These are phyloP conservation scores for Saxidomus purpurata DNA, from an alignment of 1,140 invertebrate species.

Conservation along the genomic window DNA sequence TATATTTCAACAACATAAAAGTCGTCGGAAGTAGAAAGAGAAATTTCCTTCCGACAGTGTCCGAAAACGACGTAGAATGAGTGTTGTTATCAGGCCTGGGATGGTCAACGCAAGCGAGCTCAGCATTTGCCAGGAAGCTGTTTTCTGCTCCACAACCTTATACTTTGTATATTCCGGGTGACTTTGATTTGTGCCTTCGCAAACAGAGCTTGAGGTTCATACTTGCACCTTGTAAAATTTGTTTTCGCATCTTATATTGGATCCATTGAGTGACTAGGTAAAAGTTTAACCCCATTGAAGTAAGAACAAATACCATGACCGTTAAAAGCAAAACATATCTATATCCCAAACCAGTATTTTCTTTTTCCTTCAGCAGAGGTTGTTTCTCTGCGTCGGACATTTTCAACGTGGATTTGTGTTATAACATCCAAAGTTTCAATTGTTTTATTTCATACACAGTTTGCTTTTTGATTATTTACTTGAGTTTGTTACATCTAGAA, in stretches of 20 bases:
- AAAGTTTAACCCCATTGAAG: neutral
- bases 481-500: no score
- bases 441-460: no score
- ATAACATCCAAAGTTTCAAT: no score
- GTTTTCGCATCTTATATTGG: neutral
- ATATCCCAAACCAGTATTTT: neutral
- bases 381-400: neutral
- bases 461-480: no score
- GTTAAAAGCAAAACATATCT: neutral
- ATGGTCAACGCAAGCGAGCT: neutral
- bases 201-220: neutral
- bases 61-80: conserved; percentile 20
- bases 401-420: no score
- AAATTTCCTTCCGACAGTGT: conserved; percentile 34
- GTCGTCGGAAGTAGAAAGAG: neutral
- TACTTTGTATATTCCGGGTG: conserved; percentile 1
- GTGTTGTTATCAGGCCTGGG: neutral
- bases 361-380: neutral
- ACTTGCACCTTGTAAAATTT: neutral
- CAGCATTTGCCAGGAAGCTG: conserved; percentile 57
- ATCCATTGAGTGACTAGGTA: conserved; percentile 29
- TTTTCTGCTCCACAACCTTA: conserved; percentile 16
- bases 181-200: neutral
- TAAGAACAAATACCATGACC: neutral
- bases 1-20: neutral